Percentiles rank a stretch among this genome's conserved stretches.
These are phyloP conservation scores for Acanthosepion lycidas DNA, from an alignment of 2,888 invertebrate genomes.

Conservation along the genomic window DNA sequence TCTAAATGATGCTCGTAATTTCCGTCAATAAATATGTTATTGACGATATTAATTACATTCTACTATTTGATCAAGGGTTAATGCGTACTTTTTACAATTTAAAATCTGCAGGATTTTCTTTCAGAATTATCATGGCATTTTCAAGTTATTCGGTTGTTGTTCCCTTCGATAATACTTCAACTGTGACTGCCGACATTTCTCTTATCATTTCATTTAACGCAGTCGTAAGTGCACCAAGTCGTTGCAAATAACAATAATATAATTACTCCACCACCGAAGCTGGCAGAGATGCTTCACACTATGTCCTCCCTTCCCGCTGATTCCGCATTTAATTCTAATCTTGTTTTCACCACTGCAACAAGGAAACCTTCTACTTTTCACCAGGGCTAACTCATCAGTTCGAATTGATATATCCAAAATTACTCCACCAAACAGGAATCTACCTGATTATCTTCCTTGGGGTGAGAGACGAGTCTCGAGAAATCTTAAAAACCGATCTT, in stretches of 20 bases:
- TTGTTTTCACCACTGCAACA: not conserved
- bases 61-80: not conserved
- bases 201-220: not conserved
- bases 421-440: not conserved
- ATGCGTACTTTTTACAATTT: not conserved
- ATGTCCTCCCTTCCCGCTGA: not conserved
- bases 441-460: conserved; percentile 16
- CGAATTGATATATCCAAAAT: conserved; percentile 33
- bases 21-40: not conserved
- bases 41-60: not conserved
- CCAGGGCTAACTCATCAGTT: conserved; percentile 33
- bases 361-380: not conserved
- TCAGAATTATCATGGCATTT: not conserved
- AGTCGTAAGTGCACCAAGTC: not conserved
- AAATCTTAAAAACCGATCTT: not conserved
- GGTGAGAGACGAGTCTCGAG: not conserved
- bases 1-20: not conserved
- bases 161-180: not conserved
- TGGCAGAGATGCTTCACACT: not conserved
- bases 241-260: not conserved
- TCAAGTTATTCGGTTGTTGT: not conserved
- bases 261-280: not conserved
- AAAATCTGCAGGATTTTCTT: not conserved
- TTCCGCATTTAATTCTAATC: not conserved
- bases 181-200: not conserved